Base-by-base conservation (phyloP, 2,113 vertebrate species). In the Donacobius atricapilla region DNA sequence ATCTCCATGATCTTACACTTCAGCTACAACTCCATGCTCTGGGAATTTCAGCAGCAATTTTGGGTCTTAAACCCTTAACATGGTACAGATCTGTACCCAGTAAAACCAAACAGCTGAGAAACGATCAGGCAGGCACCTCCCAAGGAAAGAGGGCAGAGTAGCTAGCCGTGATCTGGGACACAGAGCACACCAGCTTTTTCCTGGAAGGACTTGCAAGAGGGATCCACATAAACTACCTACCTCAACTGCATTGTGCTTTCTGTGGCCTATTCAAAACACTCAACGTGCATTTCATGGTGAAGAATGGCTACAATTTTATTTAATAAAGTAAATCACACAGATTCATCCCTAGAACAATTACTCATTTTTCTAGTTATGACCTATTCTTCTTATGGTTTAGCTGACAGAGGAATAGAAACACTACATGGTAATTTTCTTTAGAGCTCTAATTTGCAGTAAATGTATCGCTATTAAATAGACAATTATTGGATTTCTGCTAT, bases 401-500 rank as follows among this genome's bases (percentile, higher is more conserved):
- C 71, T 83, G 68, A 94, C 47, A 81, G 56, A 69, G 25, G 61
- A 83, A 63, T 6, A 92, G 23, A 79, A 88, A 72, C 30, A 63
- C 51, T 75, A 60, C 20, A 51, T 8, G 33, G 47, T 27, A 39
- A 89, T 96, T 94, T 87, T 77, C 80, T 92, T 60, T 51, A 71
- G 39, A 81, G 77, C 44, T 89, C 51, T 89, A 75, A 87, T 81
- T 93, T 81, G 54, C 50, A 85, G 7, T 66, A 86, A 90, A 23
- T n/a, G 27, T 71, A 76, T n/a, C n/a, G 48, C 51, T 80, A 47
- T 58, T 90, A 33, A 95, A 87, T 45, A 9, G 31, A 70, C 48
- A 69, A 80, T 80, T 72, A 90, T 1, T 82, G 65, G 15, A 86
- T 90, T 85, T 90, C 71, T 83, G 37, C 66, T 80, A 18, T 5